Conservation (phyloP, 2,888 invertebrate genomes). For the Uloborus plumipes region DNA sequence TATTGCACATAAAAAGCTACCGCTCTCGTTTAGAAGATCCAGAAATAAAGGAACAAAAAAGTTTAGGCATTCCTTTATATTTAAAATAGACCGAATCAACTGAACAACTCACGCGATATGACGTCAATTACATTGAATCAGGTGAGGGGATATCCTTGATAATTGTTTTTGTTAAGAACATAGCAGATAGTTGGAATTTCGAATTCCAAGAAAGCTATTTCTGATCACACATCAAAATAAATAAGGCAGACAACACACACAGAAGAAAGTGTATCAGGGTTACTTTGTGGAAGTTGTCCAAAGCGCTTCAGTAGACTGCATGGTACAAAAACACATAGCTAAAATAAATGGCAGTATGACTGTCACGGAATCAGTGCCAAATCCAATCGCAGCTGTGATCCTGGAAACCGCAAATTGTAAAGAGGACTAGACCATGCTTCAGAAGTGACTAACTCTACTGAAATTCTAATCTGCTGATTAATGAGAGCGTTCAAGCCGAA, state of each 20-base stretch:
- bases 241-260: neutral
- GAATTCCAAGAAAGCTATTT: conserved; percentile 26
- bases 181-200: conserved; percentile 22
- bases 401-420: no score
- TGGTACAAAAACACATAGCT: conserved; percentile 4
- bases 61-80: conserved; percentile 30
- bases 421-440: no score
- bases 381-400: no score
- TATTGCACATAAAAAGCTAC: neutral
- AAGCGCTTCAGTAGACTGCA: conserved; percentile 25
- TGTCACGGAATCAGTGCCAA: no score
- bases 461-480: no score
- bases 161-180: conserved; percentile 30
- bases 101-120: conserved; percentile 2
- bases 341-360: no score
- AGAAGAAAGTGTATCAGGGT: no score
- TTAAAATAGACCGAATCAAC: conserved; percentile 40
- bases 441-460: no score
- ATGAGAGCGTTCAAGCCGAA: no score
- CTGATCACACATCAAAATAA: conserved; percentile 35
- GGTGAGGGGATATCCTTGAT: conserved; percentile 24
- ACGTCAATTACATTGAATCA: conserved; percentile 3
- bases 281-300: conserved; percentile 26
- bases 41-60: neutral
- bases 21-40: conserved; percentile 12